Conservation (phyloP, 1,140 invertebrate genomes). For the Bradynema listronoti region DNA sequence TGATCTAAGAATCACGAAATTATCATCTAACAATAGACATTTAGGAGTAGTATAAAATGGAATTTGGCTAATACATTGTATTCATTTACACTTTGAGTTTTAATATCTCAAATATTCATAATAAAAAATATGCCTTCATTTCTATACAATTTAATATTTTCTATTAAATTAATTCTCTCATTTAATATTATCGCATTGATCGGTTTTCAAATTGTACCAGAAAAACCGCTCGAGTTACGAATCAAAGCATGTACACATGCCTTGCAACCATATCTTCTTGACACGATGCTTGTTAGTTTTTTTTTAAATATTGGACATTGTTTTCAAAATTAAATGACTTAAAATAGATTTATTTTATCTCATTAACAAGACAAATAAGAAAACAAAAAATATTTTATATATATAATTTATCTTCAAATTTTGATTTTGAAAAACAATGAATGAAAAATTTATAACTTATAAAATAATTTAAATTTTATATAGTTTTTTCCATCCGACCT, state of each 20-base stretch:
- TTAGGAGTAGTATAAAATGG: too few species aligned
- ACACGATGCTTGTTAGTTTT: conserved; percentile 8
- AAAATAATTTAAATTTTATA: conserved; percentile 14
- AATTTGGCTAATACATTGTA: too few species aligned
- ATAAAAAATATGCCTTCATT: too few species aligned
- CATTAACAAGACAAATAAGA: neutral
- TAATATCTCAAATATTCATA: too few species aligned
- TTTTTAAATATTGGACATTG: too few species aligned
- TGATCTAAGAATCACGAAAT: too few species aligned
- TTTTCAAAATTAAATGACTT: neutral
- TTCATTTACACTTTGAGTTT: too few species aligned
- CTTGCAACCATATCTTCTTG: neutral
- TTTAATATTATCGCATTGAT: too few species aligned
- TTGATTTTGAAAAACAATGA: neutral
- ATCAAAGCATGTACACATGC: neutral
- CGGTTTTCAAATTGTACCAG: conserved; percentile 7
- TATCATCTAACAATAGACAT: too few species aligned
- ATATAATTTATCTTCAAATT: neutral
- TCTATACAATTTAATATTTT: too few species aligned
- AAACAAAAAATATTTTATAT: neutral
- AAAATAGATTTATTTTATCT: neutral
- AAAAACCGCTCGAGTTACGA: neutral
- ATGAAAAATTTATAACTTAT: neutral
- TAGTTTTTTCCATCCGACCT: conserved; percentile 42
- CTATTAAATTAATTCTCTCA: too few species aligned